Base-by-base conservation (phyloP, 2,113 vertebrate genomes). In the Hystrix cristata region DNA sequence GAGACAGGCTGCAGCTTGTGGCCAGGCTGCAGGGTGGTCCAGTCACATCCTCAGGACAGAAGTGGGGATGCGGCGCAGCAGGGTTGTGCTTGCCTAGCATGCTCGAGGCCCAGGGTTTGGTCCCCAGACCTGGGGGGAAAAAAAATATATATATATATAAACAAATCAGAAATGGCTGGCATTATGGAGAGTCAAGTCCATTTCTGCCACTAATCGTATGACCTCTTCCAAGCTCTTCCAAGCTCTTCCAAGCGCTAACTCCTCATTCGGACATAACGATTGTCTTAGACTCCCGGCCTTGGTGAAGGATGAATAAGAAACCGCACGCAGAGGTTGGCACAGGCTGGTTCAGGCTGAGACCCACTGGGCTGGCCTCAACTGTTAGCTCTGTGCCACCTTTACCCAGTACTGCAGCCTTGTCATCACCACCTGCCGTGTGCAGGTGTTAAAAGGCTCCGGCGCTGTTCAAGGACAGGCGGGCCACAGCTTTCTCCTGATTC, bases 401-500 rank as follows among this genome's bases (percentile, higher is more conserved):
- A 31, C 60, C 1, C 1, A 38, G 7, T 67, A 1, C 0, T 38
- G 6, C 13, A 10, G 57, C 46, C 46, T 46, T 48, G 46, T 29
- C 72, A 76, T 29, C 72, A 76, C 25, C 43, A 13, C 25, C 74
- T 7, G 14, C 46, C 3, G 3, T 9, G 6, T 27, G 46, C 74
- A 78, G 25, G 25, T 78, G 29, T 48, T 53, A 55, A 19, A 34
- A 34, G 76, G 1, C 31, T 60, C 67, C 2, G 0, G n/a, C 38
- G 0, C 0, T 7, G 31, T 7, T 29, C 7, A 2, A 7, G 83
- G 38, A 53, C 9, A 53, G 16, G 25, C 1, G 31, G n/a, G 2
- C 71, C 5, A 13, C 4, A 5, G 64, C 55, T 46, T 55, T 65
- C 55, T 19, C 31, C 23, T 1, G 1, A 10, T 65, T 53, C 48